A percentile compares a stretch with the other conserved stretches of the same genome.
Conservation (phyloP, 2,113 vertebrate species). For the Sinocyclocheilus grahami region DNA sequence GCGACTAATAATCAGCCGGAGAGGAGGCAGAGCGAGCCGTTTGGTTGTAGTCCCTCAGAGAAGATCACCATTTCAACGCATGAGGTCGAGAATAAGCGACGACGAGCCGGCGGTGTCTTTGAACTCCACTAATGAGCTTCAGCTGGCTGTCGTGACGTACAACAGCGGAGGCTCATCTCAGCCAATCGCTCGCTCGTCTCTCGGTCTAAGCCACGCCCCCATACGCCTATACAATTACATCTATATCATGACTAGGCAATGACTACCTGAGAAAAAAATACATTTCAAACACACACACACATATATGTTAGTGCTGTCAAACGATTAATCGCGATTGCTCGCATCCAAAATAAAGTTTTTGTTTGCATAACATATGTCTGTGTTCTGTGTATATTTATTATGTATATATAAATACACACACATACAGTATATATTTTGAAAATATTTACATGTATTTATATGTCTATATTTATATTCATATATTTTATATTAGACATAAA, state of each 20-base stretch:
- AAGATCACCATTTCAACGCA: slow-evolving; percentile 17
- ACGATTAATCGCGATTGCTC: too few relatives aligned
- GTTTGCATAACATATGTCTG: too few relatives aligned
- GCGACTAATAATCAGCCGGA: slow-evolving; percentile 32
- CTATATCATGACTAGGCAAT: neutral
- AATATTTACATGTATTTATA: too few relatives aligned
- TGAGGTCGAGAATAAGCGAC: neutral
- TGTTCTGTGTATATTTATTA: too few relatives aligned
- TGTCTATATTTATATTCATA: too few relatives aligned
- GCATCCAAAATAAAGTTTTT: too few relatives aligned
- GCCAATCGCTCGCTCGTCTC: slow-evolving; percentile 8
- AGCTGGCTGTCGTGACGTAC: neutral
- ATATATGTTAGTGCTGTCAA: too few relatives aligned
- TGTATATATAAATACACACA: too few relatives aligned
- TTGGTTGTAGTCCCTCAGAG: neutral
- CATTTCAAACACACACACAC: too few relatives aligned
- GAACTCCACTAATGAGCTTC: neutral
- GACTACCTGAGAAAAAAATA: neutral
- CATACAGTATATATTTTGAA: too few relatives aligned
- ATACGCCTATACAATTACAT: too few relatives aligned
- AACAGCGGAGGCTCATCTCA: neutral
- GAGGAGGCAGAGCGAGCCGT: neutral
- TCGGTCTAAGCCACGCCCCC: neutral
- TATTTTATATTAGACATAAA: too few relatives aligned
- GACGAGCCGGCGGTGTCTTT: neutral